Conservation (phyloP, 2,113 vertebrate species). For the Edolisoma coerulescens region DNA sequence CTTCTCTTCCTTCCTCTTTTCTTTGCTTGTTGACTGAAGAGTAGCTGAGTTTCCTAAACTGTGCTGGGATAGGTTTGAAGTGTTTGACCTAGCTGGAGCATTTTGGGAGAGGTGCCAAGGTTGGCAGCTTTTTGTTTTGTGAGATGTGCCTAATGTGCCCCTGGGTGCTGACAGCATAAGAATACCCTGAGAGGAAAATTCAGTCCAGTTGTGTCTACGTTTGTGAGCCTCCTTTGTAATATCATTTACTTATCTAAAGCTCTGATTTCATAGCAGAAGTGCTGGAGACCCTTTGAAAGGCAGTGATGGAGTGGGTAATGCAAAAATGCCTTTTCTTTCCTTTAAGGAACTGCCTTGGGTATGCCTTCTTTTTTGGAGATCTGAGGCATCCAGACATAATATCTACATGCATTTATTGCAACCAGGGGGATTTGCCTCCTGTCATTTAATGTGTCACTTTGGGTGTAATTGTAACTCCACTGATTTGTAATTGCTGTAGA, state of each 20-base stretch:
- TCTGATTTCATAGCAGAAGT: neutral
- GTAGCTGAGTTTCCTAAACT: neutral
- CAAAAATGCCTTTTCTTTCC: neutral
- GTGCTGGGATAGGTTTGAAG: neutral
- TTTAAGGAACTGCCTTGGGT: neutral
- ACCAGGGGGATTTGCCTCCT: neutral
- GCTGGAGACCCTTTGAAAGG: neutral
- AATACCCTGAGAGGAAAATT: neutral
- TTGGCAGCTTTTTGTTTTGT: neutral
- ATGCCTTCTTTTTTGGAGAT: neutral
- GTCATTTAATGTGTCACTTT: neutral
- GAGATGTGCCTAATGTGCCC: neutral
- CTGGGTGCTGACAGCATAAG: neutral
- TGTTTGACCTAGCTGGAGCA: neutral
- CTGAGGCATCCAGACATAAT: neutral
- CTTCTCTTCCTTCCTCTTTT: slow-evolving; percentile 10
- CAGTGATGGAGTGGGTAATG: neutral
- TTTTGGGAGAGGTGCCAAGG: neutral
- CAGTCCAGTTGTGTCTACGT: rapidly evolving
- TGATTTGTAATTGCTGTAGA: neutral
- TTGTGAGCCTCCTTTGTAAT: neutral
- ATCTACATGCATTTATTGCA: neutral
- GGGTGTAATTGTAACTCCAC: neutral
- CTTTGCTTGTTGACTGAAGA: neutral
- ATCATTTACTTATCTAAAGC: neutral